Conservation (phyloP, 2,888 invertebrate genomes). For the Synanthedon myopaeformis region DNA sequence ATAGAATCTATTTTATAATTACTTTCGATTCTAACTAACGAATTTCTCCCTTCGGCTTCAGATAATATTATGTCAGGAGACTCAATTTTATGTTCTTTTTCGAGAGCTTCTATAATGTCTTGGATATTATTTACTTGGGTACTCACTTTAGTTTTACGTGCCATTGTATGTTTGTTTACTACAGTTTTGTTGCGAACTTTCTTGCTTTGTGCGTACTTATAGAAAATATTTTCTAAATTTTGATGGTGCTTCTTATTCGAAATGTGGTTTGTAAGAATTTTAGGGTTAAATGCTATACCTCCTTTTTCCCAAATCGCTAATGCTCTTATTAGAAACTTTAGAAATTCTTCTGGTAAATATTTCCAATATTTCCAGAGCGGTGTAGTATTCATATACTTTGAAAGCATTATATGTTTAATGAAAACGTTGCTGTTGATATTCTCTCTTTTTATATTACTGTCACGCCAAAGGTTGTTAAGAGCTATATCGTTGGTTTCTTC, state of each 20-base stretch:
- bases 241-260: slow-evolving; percentile 32
- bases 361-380: slow-evolving; percentile 42
- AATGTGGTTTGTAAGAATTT: slow-evolving; percentile 33
- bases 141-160: slow-evolving; percentile 10
- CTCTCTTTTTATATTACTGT: slow-evolving; percentile 14
- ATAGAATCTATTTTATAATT: neutral
- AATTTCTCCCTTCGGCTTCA: slow-evolving; percentile 29
- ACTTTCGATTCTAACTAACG: slow-evolving; percentile 1
- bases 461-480: slow-evolving; percentile 34
- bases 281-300: slow-evolving; percentile 48
- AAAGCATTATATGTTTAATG: slow-evolving; percentile 31
- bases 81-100: slow-evolving; percentile 20
- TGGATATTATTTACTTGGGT: slow-evolving; percentile 46
- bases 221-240: slow-evolving; percentile 31
- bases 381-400: slow-evolving; percentile 38
- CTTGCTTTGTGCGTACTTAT: slow-evolving; percentile 15
- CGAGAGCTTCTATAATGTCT: slow-evolving; percentile 48
- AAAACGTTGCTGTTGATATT: slow-evolving; percentile 17
- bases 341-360: slow-evolving; percentile 29
- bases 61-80: slow-evolving; percentile 24
- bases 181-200: slow-evolving; percentile 3
- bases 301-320: slow-evolving; percentile 56
- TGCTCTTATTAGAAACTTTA: slow-evolving; percentile 41
- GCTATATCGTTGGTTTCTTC: slow-evolving; percentile 44
- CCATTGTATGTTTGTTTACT: slow-evolving; percentile 7